Evolutionary conservation across 2,888 invertebrate species (phyloP).

Genomic region (Calephelis perditalis): DNA sequence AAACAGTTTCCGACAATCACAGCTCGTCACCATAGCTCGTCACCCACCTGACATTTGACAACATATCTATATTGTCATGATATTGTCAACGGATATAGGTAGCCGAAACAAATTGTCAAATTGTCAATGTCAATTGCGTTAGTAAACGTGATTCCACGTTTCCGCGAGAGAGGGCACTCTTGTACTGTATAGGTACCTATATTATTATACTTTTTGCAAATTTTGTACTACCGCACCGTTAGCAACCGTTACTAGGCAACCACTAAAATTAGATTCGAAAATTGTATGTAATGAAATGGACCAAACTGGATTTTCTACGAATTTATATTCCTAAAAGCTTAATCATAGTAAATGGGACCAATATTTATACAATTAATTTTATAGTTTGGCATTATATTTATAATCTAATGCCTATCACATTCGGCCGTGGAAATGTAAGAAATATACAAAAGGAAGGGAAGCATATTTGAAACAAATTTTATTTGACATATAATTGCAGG

Average conservation of each 20-base stretch:
- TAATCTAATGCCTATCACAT: conserved; percentile 63
- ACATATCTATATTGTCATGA: too few relatives aligned
- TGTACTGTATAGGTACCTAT: too few relatives aligned
- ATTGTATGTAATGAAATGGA: conserved; percentile 45
- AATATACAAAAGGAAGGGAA: background rate
- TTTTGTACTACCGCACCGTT: conserved; percentile 9
- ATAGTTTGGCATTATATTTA: conserved; percentile 37
- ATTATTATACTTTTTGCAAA: too few relatives aligned
- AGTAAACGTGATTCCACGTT: too few relatives aligned
- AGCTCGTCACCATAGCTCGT: too few relatives aligned
- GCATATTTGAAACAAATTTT: background rate
- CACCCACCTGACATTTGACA: too few relatives aligned
- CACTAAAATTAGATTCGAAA: conserved; percentile 19
- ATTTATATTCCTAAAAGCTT: conserved; percentile 53
- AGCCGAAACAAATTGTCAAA: too few relatives aligned
- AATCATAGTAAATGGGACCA: conserved; percentile 52
- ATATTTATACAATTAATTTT: conserved; percentile 39
- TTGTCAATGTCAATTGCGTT: too few relatives aligned
- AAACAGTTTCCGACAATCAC: too few relatives aligned
- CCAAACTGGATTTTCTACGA: conserved; percentile 63
- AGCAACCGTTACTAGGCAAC: conserved; percentile 40
- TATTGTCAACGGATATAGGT: too few relatives aligned
- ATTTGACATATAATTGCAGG: conserved; percentile 36
- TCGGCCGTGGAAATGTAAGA: conserved; percentile 71
- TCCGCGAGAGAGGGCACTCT: too few relatives aligned